Evolutionary conservation across 2,888 invertebrate species (phyloP), one percentile per base, ranked within the genome.

Genomic region (Portevinia maculata): DNA sequence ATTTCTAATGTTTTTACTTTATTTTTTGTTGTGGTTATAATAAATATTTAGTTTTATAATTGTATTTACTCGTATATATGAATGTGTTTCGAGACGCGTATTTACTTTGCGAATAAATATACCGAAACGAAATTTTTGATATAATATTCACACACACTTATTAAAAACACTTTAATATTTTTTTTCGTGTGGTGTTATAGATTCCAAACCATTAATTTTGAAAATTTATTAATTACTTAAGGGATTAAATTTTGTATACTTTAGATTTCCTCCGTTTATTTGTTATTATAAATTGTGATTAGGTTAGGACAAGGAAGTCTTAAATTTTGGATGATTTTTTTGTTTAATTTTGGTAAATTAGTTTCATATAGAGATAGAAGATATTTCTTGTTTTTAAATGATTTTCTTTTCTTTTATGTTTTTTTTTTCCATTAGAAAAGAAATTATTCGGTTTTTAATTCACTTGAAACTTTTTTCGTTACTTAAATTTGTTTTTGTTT

Each of bases 131-230:
- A 89, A 89, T 89, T 89, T 89, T 89, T 89, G 78, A 83, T 78
- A 78, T 78, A n/a, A 76, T 75, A 37, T 44, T 53, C 83, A 73
- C 78, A 73, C 83, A 67, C 83, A 78, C 71, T 71, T 67, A 50
- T 57, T 78, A 48, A 53, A 50, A 65, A 67, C 57, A 64, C 50
- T 73, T 32, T 83, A 62, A 69, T 59, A 64, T 41, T 60, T 75
- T 76, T 65, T 64, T 55, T 86, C 83, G 86, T 87, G 87, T 78
- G 86, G 88, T 88, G 88, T 87, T 88, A 87, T 89, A 86, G 86
- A 88, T 88, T 89, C 89, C 89, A 89, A 89, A 89, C 89, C 89
- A 90, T 90, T 90, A 90, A 90, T 90, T 90, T 90, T 90, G 90
- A 90, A 90, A 87, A 89, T 86, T 87, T 87, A 86, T 87, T 89